Conservation (phyloP, 1,140 invertebrate genomes). For the Acyrthosiphon pisum region DNA sequence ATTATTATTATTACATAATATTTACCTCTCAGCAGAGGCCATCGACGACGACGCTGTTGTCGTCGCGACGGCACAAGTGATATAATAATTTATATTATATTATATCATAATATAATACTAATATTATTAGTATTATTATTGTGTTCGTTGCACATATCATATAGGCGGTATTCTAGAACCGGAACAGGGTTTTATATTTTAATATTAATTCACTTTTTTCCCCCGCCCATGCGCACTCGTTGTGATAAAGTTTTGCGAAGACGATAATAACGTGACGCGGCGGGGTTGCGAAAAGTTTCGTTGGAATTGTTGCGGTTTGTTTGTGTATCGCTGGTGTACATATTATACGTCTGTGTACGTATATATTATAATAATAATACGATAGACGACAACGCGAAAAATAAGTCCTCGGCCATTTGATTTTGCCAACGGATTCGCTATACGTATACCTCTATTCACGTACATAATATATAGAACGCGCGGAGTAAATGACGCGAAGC, state of each 20-base stretch:
- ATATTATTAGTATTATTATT: neutral
- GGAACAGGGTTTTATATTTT: neutral
- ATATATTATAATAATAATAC: neutral
- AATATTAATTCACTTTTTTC: neutral
- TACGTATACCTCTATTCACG: no score
- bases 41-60: neutral
- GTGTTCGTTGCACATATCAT: neutral
- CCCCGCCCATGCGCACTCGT: neutral
- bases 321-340: neutral
- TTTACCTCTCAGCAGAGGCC: conserved; percentile 23
- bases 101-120: neutral
- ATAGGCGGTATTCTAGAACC: neutral
- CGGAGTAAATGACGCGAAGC: conserved; percentile 20
- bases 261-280: neutral
- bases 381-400: neutral
- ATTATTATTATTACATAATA: neutral
- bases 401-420: conserved; percentile 15
- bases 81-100: conserved; percentile 22
- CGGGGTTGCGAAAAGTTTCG: neutral
- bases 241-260: neutral
- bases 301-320: neutral
- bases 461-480: neutral
- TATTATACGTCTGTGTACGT: neutral
- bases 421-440: neutral
- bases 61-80: neutral